These are phyloP conservation scores for Actinernus sp. DNA, from an alignment of 92 coral and sea anemone genomes.

Conservation along the genomic window DNA sequence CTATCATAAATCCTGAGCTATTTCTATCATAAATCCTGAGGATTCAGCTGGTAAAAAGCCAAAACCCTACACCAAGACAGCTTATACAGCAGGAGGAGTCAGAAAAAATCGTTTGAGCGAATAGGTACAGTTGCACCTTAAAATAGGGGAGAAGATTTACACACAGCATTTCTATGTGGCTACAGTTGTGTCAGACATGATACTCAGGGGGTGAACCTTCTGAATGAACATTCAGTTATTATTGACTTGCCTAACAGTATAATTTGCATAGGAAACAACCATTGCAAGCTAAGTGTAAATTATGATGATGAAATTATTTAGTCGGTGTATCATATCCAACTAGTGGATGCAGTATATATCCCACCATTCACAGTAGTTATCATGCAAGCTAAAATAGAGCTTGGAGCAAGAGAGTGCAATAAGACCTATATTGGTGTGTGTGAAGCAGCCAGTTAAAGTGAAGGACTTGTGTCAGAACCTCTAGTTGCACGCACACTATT, in stretches of 20 bases:
- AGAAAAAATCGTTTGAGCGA: too few relatives aligned
- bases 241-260: not conserved
- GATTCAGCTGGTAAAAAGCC: too few relatives aligned
- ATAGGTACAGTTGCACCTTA: too few relatives aligned
- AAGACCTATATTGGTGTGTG: not conserved
- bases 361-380: slow-evolving; percentile 3
- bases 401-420: slow-evolving; percentile 6
- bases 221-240: slow-evolving; percentile 14
- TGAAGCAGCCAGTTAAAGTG: slow-evolving; percentile 6
- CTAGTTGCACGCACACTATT: slow-evolving; percentile 6
- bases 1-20: too few relatives aligned
- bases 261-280: not conserved
- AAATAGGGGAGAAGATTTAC: slow-evolving; percentile 17
- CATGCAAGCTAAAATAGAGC: not conserved
- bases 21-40: too few relatives aligned
- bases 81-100: too few relatives aligned
- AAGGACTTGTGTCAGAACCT: not conserved
- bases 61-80: too few relatives aligned
- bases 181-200: slow-evolving; percentile 8
- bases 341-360: not conserved
- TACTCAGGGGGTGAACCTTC: slow-evolving; percentile 1
- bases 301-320: not conserved
- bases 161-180: slow-evolving; percentile 9
- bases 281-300: not conserved
- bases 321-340: slow-evolving; percentile 2